Evolutionary conservation across 2,113 vertebrate species (phyloP).

Genomic region (Scomber scombrus): DNA sequence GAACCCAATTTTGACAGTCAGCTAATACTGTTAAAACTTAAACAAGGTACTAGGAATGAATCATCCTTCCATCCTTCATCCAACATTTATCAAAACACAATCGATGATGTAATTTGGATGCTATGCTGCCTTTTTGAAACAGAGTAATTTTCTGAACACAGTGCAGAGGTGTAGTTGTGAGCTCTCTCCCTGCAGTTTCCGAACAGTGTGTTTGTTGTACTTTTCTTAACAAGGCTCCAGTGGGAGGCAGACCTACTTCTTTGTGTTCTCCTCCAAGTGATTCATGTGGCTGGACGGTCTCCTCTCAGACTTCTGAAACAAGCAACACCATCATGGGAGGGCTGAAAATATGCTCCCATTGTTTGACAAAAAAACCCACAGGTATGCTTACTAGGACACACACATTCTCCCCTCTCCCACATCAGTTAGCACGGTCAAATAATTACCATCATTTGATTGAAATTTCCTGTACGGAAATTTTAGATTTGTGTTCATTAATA

Average conservation of each 20-base stretch:
- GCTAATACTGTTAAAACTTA: not conserved
- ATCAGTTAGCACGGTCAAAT: not conserved
- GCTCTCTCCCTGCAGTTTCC: slow-evolving; percentile 15
- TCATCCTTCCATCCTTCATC: no score
- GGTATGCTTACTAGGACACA: slow-evolving; percentile 47
- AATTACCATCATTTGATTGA: not conserved
- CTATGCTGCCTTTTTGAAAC: slow-evolving; percentile 11
- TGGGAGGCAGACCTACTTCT: slow-evolving; percentile 87
- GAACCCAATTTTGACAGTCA: no score
- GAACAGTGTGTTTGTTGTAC: slow-evolving; percentile 4
- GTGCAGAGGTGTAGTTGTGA: slow-evolving; percentile 16
- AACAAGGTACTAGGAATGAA: not conserved
- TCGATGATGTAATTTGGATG: not conserved
- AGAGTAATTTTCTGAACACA: slow-evolving; percentile 3
- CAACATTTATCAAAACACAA: not conserved
- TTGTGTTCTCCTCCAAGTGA: slow-evolving; percentile 90
- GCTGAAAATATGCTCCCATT: slow-evolving; percentile 8
- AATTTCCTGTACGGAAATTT: not conserved
- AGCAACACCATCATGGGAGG: slow-evolving; percentile 48
- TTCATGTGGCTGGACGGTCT: slow-evolving; percentile 79
- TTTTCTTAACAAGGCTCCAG: slow-evolving; percentile 52
- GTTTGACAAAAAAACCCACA: slow-evolving; percentile 25
- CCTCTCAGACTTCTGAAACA: slow-evolving; percentile 85
- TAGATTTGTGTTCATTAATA: not conserved
- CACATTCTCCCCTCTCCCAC: slow-evolving; percentile 24